Percentiles rank a stretch among this genome's conserved stretches.
Conservation (phyloP, 2,888 invertebrate genomes). For the Cryptocheilus praepositus region DNA sequence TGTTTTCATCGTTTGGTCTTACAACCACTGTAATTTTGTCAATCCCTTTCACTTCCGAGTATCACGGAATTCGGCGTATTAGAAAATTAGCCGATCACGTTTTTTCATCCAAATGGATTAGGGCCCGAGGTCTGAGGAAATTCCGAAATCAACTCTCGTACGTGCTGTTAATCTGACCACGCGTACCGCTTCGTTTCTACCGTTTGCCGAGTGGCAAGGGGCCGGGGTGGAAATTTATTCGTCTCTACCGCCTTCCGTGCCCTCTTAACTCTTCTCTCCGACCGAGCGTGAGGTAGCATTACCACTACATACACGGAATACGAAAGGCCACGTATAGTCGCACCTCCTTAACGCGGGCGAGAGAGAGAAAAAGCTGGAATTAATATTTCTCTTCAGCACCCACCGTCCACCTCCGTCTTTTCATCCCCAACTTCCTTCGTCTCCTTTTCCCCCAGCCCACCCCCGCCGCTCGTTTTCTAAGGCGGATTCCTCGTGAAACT, state of each 20-base stretch:
- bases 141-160: conserved; percentile 47
- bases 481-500: conserved; percentile 45
- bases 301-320: conserved; percentile 41
- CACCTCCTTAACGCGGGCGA: conserved; percentile 46
- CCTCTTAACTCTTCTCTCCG: conserved; percentile 13
- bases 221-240: conserved; percentile 54
- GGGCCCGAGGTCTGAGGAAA: conserved; percentile 22
- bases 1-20: too few species aligned
- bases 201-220: conserved; percentile 40
- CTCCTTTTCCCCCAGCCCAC: neutral
- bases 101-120: neutral
- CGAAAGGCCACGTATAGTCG: conserved; percentile 50
- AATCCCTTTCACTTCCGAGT: too few species aligned
- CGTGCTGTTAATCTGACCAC: conserved; percentile 44
- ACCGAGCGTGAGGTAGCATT: conserved; percentile 15
- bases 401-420: conserved; percentile 16
- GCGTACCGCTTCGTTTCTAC: conserved; percentile 45
- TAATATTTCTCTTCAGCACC: conserved; percentile 49
- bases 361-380: conserved; percentile 50
- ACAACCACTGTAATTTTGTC: too few species aligned
- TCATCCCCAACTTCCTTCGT: conserved; percentile 17
- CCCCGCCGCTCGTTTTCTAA: conserved; percentile 43
- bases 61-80: too few species aligned
- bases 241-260: conserved; percentile 24
- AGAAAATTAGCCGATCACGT: too few species aligned